Evolutionary conservation across 1,140 invertebrate genomes (phyloP).

Genomic region (Zaprionus davidi): DNA sequence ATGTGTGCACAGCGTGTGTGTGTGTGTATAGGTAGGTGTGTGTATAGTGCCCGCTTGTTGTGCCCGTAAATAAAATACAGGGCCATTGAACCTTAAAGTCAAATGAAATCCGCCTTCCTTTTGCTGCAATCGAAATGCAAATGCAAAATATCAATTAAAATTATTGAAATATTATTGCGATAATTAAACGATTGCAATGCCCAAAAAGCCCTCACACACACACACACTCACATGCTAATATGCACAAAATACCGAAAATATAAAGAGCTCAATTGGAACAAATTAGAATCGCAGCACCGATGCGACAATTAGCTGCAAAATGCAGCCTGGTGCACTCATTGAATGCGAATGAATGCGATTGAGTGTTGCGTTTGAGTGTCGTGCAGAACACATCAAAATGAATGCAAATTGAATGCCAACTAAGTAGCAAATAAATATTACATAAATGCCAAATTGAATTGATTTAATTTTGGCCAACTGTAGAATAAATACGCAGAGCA

Average conservation of each 20-base stretch:
- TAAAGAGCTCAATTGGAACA: background rate
- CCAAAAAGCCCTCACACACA: background rate
- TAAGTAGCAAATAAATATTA: constrained; percentile 7
- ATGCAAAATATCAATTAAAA: constrained; percentile 7
- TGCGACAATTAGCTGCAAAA: background rate
- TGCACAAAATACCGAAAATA: background rate
- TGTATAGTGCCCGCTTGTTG: background rate
- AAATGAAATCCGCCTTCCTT: constrained; percentile 6
- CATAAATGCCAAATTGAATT: constrained; percentile 2
- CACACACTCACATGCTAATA: background rate
- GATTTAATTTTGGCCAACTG: background rate
- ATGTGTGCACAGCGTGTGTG: background rate
- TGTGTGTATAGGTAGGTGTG: constrained; percentile 5
- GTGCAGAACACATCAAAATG: background rate
- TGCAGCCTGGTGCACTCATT: background rate
- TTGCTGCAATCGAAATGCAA: background rate
- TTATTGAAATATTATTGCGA: constrained; percentile 11
- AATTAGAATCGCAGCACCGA: background rate
- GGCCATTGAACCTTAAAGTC: constrained; percentile 21
- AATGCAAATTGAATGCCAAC: constrained; percentile 1
- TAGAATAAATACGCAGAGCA: background rate
- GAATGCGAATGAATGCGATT: background rate
- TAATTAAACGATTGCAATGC: constrained; percentile 18
- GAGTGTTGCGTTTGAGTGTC: background rate
- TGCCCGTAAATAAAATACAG: constrained; percentile 1